Conservation (phyloP, 2,888 invertebrate genomes). For the Agonopterix subpropinquella region DNA sequence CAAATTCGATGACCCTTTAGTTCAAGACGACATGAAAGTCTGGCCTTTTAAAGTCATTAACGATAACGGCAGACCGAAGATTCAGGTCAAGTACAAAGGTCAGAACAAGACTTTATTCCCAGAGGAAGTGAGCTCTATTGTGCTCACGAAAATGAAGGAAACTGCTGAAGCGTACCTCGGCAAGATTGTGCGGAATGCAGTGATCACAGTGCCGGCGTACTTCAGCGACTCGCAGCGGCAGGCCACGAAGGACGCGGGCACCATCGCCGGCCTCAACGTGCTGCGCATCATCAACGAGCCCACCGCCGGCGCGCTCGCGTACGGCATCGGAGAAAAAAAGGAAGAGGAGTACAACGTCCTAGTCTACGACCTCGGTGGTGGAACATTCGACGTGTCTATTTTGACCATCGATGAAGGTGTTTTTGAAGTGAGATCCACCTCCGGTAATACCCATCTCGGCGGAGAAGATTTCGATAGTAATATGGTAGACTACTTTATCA, state of each 20-base stretch:
- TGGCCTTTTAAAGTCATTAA: constrained; percentile 87
- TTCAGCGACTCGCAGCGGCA: too few species aligned
- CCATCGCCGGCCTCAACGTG: too few species aligned
- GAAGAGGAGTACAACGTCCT: constrained; percentile 43
- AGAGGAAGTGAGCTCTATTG: constrained; percentile 21
- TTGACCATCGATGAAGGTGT: constrained; percentile 36
- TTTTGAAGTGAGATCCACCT: constrained; percentile 47
- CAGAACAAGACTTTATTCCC: constrained; percentile 84
- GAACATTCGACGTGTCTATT: constrained; percentile 52
- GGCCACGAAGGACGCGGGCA: too few species aligned
- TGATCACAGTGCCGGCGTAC: too few species aligned
- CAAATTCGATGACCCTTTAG: constrained; percentile 83
- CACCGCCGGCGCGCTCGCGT: constrained; percentile 43
- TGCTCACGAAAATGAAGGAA: too few species aligned
- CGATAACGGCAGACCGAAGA: constrained; percentile 78
- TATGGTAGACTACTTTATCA: constrained; percentile 43
- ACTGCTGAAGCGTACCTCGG: too few species aligned
- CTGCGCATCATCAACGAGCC: too few species aligned
- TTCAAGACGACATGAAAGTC: constrained; percentile 88
- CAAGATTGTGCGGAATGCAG: too few species aligned
- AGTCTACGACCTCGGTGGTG: constrained; percentile 21
- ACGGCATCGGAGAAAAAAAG: constrained; percentile 78
- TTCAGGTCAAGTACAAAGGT: constrained; percentile 71
- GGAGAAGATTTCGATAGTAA: constrained; percentile 18
- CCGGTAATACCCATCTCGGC: constrained; percentile 43